phyloP scores from a whole-genome alignment of 2,888 invertebrate genomes.

The Stenchaetothrips biformis region DNA sequence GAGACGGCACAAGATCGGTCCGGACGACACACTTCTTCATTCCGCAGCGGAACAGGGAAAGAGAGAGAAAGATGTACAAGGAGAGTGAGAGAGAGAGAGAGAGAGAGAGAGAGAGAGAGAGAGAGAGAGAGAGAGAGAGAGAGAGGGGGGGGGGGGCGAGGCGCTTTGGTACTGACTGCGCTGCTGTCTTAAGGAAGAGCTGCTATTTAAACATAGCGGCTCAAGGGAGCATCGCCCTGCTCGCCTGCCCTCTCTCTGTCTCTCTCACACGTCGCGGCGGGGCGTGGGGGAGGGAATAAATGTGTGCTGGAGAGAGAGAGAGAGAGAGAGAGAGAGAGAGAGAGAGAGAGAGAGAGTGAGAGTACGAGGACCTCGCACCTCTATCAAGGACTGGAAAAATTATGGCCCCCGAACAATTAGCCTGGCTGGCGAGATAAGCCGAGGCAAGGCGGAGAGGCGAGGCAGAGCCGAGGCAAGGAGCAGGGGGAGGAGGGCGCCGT shows the following conservation, averaged over 20 bases:
- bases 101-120: background rate
- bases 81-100: background rate
- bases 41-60: background rate
- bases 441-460: background rate
- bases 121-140: too few relatives aligned
- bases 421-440: constrained; percentile 18
- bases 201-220: background rate
- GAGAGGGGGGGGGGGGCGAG: background rate
- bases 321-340: constrained; percentile 1
- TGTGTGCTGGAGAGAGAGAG: background rate
- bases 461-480: too few relatives aligned
- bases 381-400: constrained; percentile 23
- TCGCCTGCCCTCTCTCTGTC: background rate
- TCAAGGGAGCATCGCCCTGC: background rate
- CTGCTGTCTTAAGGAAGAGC: background rate
- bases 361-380: background rate
- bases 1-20: too few relatives aligned
- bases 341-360: background rate
- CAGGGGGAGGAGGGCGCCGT: too few relatives aligned
- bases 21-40: background rate
- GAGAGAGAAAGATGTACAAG: background rate
- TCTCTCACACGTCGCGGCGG: background rate
- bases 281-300: background rate
- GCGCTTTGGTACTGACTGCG: background rate
- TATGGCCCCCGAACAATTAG: constrained; percentile 23